These are phyloP conservation scores for Tonatia bakeri DNA, from an alignment of 2,113 vertebrate genomes.

Conservation along the genomic window DNA sequence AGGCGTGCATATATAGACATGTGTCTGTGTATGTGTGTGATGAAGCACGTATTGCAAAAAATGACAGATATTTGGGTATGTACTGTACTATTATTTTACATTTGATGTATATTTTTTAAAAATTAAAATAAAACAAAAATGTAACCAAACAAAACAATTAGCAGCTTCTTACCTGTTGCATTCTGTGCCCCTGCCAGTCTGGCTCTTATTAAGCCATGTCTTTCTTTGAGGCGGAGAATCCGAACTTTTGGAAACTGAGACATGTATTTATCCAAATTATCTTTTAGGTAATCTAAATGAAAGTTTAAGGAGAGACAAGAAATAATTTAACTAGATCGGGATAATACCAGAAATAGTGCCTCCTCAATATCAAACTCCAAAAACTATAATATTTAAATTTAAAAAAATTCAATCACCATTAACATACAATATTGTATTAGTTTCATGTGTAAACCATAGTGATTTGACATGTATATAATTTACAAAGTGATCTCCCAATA, in stretches of 20 bases:
- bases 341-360: background rate
- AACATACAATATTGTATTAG: background rate
- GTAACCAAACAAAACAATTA: background rate
- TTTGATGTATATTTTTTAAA: background rate
- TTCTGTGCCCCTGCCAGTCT: slow-evolving; percentile 88
- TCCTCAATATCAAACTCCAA: background rate
- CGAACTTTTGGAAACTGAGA: slow-evolving; percentile 90
- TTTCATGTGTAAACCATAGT: background rate
- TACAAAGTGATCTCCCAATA: background rate
- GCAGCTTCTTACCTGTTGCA: slow-evolving; percentile 86
- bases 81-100: background rate
- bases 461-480: background rate
- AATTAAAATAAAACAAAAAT: background rate
- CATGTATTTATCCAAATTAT: slow-evolving; percentile 91
- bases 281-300: slow-evolving; percentile 88
- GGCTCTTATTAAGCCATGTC: slow-evolving; percentile 95
- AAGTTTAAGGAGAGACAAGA: background rate
- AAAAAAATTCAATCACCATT: background rate
- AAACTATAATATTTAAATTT: background rate
- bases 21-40: background rate
- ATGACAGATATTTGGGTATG: background rate
- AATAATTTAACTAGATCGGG: background rate
- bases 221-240: slow-evolving; percentile 90
- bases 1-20: accelerated
- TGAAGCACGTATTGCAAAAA: background rate